phyloP scores from a whole-genome alignment of 2,888 invertebrate species.

The Ametastegia equiseti region DNA sequence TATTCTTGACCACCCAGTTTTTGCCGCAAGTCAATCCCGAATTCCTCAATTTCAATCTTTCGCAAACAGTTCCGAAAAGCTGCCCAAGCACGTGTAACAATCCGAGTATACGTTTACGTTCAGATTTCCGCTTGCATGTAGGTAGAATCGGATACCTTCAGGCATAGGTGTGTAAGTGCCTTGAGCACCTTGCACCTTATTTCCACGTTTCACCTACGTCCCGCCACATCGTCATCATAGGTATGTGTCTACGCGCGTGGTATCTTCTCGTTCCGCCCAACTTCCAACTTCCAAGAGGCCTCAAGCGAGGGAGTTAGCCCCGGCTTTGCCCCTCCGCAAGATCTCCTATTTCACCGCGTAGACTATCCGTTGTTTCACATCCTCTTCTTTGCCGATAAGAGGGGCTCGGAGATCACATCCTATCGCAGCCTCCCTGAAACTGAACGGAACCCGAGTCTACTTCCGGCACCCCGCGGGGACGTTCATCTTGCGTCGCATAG shows the following conservation, averaged over 20 bases:
- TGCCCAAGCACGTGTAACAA: too few relatives aligned
- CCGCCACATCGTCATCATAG: not conserved
- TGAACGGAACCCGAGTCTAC: constrained; percentile 3
- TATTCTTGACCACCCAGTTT: not conserved
- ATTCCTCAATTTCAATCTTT: not conserved
- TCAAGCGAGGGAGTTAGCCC: not conserved
- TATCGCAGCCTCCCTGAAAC: constrained; percentile 59
- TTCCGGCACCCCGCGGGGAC: constrained; percentile 23
- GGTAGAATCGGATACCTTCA: not conserved
- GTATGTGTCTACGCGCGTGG: not conserved
- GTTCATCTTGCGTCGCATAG: constrained; percentile 57
- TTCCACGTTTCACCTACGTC: not conserved
- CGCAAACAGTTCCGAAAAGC: too few relatives aligned
- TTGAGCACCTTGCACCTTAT: not conserved
- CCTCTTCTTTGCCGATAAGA: constrained; percentile 55
- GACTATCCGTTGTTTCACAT: constrained; percentile 56
- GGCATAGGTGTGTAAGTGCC: not conserved
- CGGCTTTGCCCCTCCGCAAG: constrained; percentile 13
- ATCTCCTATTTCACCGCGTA: constrained; percentile 41
- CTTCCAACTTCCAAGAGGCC: constrained; percentile 1
- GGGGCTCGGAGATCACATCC: constrained; percentile 66
- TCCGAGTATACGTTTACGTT: not conserved
- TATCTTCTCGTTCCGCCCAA: not conserved
- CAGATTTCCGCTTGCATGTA: constrained; percentile 9
- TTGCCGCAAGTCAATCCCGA: not conserved